Evolutionary conservation across 1,140 invertebrate genomes (phyloP), one percentile per base, ranked within the genome.

Genomic region (Magallana ariakensis): DNA sequence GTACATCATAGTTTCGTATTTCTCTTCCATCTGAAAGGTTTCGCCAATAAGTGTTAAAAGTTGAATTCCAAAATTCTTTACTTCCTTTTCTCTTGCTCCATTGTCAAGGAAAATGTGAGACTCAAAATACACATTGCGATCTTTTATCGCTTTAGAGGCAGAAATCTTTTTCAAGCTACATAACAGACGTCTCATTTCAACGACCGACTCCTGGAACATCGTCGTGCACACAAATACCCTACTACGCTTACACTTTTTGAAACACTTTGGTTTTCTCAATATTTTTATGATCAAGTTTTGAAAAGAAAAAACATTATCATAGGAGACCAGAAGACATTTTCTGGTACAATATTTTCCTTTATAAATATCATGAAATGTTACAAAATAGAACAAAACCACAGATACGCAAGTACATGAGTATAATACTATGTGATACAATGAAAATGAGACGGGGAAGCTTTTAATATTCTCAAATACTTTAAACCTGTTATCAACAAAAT

Each of bases 91-190:
- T 16, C 60, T 75, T 9, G 89, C 85, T 16, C 91, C 92, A 85
- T 91, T 93, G 80, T 93, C 93, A 62, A 93, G 85, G 58, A 93
- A 93, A 16, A 93, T 89, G 66, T 93, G 93, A 2, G 92, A 90
- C 82, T 93, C 91, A 0, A 93, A 56, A 6, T 86, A 58, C 11
- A 91, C 70, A 55, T 89, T 85, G 11, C 84, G 53, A 11, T 84
- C 33, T 22, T 84, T 80, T 1, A 91, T 83, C 58, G 87, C 57
- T 46, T 89, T 84, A 22, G 90, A 88, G 2, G 56, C 55, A 9
- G 90, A 90, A 11, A 90, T 46, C 7, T 86, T 87, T 75, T 90
- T 87, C 11, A 93, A 75, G 57, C 92, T 93, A 46, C 58, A 19
- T 10, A 93, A 81, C 33, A 92, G 89, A 54, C 92, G 54, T 46